These are phyloP conservation scores for Taphrorychus bicolor DNA, from an alignment of 2,888 invertebrate species.

Conservation along the genomic window DNA sequence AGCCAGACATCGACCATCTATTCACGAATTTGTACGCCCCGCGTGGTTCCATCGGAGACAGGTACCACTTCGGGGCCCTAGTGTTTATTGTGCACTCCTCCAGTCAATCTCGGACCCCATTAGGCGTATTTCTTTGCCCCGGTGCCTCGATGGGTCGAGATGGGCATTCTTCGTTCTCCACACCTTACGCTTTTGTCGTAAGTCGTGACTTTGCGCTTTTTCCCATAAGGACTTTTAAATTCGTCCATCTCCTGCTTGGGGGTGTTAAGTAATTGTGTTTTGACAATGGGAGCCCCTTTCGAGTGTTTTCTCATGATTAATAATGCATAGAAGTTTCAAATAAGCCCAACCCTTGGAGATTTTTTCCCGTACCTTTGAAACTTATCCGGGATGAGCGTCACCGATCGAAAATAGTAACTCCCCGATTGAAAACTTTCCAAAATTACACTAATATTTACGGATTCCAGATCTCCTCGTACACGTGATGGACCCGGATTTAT, in stretches of 20 bases:
- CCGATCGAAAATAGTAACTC: not conserved
- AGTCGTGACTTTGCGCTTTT: constrained; percentile 22
- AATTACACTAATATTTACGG: constrained; percentile 24
- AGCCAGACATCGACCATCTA: constrained; percentile 44
- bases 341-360: not conserved
- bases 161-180: constrained; percentile 26
- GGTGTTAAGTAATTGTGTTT: constrained; percentile 16
- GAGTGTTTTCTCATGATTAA: not conserved
- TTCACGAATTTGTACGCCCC: constrained; percentile 46
- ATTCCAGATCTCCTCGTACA: constrained; percentile 18
- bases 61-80: constrained; percentile 29
- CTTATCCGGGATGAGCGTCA: too few species aligned
- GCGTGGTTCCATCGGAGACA: constrained; percentile 43
- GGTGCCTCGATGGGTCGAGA: constrained; percentile 5
- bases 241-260: not conserved
- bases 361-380: not conserved
- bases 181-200: constrained; percentile 23
- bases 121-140: constrained; percentile 30
- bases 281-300: constrained; percentile 4
- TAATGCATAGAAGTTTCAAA: not conserved
- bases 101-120: constrained; percentile 31
- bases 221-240: constrained; percentile 16
- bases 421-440: constrained; percentile 9
- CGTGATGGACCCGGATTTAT: constrained; percentile 18
- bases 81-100: constrained; percentile 39